These are phyloP conservation scores for Syngnathus scovelli DNA, from an alignment of 2,113 vertebrate genomes.

Conservation along the genomic window DNA sequence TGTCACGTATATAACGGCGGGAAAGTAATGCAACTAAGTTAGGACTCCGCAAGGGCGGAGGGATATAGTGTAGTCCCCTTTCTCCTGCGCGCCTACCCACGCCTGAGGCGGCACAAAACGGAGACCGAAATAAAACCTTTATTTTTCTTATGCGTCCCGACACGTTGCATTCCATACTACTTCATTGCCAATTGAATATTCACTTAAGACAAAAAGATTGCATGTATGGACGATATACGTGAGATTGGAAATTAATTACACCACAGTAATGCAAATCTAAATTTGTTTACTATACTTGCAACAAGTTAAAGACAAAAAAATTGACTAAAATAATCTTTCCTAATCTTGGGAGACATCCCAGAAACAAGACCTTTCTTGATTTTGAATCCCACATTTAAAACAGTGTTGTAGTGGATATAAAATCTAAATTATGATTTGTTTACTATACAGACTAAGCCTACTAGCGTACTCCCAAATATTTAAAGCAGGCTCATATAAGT, in stretches of 20 bases:
- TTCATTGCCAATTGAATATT: constrained; percentile 44
- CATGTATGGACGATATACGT: too few species aligned
- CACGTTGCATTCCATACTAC: constrained; percentile 49
- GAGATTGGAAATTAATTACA: not conserved
- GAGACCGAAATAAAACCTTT: constrained; percentile 46
- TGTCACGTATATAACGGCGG: not conserved
- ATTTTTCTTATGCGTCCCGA: constrained; percentile 37
- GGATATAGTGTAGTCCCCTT: constrained; percentile 30
- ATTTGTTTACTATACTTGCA: not conserved
- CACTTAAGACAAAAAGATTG: constrained; percentile 9
- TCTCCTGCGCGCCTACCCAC: constrained; percentile 6
- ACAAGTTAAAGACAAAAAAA: not conserved
- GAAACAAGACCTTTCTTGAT: too few species aligned
- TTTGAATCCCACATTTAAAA: not conserved
- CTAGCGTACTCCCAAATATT: too few species aligned
- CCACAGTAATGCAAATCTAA: too few species aligned
- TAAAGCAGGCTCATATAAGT: not conserved
- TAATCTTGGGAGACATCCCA: too few species aligned
- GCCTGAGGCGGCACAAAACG: constrained; percentile 46
- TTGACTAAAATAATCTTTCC: too few species aligned
- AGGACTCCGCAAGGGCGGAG: constrained; percentile 38
- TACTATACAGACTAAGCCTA: too few species aligned
- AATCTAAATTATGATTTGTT: too few species aligned
- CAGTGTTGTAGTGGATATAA: not conserved
- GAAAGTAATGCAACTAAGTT: not conserved